Evolutionary conservation across 1,140 invertebrate species (phyloP).

Genomic region (Acromyrmex echinatior): DNA sequence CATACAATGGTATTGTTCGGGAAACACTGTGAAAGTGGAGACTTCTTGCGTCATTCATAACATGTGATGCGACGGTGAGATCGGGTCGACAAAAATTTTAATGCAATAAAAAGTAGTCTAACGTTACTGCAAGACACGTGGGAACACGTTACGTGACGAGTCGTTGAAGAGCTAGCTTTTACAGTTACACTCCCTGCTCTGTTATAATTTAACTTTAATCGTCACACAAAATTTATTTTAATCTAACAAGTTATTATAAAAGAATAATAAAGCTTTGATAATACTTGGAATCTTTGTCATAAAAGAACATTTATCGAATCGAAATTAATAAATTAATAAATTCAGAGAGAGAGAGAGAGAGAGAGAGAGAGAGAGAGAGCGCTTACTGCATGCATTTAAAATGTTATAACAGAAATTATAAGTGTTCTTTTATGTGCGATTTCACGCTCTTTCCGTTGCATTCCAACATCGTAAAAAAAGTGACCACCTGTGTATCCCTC

Average conservation of each 20-base stretch:
- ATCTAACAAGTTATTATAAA: neutral
- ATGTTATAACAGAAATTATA: conserved; percentile 7
- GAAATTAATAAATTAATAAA: neutral
- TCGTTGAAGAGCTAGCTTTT: neutral
- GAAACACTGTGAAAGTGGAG: conserved; percentile 12
- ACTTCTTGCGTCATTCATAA: conserved; percentile 4
- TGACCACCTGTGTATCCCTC: conserved; percentile 38
- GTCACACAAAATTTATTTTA: neutral
- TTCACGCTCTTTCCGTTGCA: neutral
- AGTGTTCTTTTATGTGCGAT: neutral
- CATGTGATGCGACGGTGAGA: neutral
- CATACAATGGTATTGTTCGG: neutral
- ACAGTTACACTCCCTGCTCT: neutral
- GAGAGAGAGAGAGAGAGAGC: too few species aligned
- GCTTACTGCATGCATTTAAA: neutral
- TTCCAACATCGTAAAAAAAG: conserved; percentile 34
- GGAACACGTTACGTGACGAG: neutral
- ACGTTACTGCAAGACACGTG: neutral
- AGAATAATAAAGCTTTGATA: neutral
- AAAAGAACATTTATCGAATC: neutral
- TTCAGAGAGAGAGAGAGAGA: too few species aligned
- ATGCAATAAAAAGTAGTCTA: neutral
- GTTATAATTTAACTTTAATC: neutral
- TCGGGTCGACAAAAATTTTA: conserved; percentile 14
- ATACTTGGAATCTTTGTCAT: neutral